Conservation (phyloP, 2,797 vertebrate genomes). For the Chromobotia macracanthus region DNA sequence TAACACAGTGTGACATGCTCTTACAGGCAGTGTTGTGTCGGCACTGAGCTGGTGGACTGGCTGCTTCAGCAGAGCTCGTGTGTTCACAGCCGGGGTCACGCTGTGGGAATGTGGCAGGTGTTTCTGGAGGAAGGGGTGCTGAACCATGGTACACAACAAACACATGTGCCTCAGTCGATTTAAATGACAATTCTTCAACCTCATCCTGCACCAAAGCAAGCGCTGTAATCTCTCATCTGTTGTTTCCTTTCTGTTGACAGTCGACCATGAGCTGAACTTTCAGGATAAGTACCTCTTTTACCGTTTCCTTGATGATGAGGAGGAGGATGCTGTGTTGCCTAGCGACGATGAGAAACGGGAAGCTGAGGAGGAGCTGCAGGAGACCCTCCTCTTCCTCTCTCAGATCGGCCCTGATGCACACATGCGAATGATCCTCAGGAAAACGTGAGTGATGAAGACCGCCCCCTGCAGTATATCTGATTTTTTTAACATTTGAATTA, state of each 20-base stretch:
- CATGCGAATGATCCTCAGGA: conserved; percentile 96
- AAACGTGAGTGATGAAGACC: conserved; percentile 81
- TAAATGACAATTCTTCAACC: neutral
- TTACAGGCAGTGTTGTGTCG: conserved; percentile 94
- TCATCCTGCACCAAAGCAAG: neutral
- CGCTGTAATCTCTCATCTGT: conserved; percentile 10
- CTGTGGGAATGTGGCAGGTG: conserved; percentile 98
- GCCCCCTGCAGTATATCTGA: neutral
- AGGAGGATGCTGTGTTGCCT: conserved; percentile 89
- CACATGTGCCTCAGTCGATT: neutral
- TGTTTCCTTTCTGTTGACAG: conserved; percentile 65
- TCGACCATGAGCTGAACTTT: conserved; percentile 94
- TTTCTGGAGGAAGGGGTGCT: conserved; percentile 93
- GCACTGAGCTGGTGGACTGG: conserved; percentile 97
- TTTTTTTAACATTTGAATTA: neutral
- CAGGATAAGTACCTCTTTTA: conserved; percentile 99
- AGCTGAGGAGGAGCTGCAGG: conserved; percentile 93
- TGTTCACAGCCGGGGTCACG: conserved; percentile 92
- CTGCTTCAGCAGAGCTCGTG: conserved; percentile 94
- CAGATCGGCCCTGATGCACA: conserved; percentile 95
- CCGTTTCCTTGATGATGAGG: conserved; percentile 95
- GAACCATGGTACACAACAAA: conserved; percentile 83
- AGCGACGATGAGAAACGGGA: conserved; percentile 95
- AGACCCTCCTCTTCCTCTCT: conserved; percentile 91
- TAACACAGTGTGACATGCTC: conserved; percentile 29